A percentile compares a stretch with the other conserved stretches of the same genome.
These are phyloP conservation scores for Poecilia latipinna DNA, from an alignment of 2,113 vertebrate genomes.

Conservation along the genomic window DNA sequence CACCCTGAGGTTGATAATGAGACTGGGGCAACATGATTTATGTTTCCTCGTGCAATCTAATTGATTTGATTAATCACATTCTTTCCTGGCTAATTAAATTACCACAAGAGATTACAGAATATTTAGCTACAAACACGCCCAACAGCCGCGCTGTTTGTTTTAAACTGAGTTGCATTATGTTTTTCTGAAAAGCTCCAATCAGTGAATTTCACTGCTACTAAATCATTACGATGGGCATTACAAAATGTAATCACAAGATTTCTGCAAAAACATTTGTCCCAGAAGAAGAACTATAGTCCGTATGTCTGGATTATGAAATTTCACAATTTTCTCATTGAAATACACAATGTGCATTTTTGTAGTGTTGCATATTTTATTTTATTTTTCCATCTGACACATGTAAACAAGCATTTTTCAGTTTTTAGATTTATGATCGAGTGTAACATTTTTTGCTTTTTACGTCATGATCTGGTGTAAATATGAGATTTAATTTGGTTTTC, in stretches of 20 bases:
- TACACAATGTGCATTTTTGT: not conserved
- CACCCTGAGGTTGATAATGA: constrained; percentile 66
- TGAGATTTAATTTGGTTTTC: too few species aligned
- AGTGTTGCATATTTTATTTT: not conserved
- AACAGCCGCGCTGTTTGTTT: constrained; percentile 49
- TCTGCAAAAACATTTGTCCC: constrained; percentile 16
- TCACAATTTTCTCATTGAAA: constrained; percentile 28
- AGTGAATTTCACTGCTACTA: constrained; percentile 55
- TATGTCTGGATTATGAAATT: constrained; percentile 28
- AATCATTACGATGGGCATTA: constrained; percentile 42
- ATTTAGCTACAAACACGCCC: constrained; percentile 62
- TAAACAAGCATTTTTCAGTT: too few species aligned
- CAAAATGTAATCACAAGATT: constrained; percentile 15
- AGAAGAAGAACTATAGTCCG: constrained; percentile 13
- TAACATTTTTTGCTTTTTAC: too few species aligned
- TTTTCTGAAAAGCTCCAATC: constrained; percentile 53
- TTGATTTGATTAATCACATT: constrained; percentile 78
- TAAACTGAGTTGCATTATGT: constrained; percentile 35
- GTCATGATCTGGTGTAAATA: too few species aligned
- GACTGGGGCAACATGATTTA: constrained; percentile 69
- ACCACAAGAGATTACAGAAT: constrained; percentile 73
- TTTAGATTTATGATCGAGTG: too few species aligned
- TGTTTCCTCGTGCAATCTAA: constrained; percentile 72
- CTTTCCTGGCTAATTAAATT: constrained; percentile 77
- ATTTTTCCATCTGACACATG: too few species aligned